phyloP scores from a whole-genome alignment of 2,797 vertebrate genomes.

The Champsocephalus gunnari region DNA sequence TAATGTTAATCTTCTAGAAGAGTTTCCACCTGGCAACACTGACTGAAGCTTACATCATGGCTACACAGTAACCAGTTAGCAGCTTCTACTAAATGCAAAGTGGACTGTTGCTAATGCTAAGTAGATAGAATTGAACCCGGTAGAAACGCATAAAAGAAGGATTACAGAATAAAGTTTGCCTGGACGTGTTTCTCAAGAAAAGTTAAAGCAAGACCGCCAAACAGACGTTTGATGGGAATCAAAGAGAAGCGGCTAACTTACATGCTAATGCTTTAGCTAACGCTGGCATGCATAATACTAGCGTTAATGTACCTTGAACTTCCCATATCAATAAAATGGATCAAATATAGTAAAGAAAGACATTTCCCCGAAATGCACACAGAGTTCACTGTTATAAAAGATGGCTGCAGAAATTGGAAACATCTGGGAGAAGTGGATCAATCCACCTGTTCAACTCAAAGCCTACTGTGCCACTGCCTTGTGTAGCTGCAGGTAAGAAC shows the following conservation, averaged over 20 bases:
- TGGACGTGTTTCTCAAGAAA: neutral
- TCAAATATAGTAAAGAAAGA: too few relatives aligned
- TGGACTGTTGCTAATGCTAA: fast-evolving
- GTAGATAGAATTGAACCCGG: neutral
- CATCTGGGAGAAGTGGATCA: neutral
- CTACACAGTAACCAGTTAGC: neutral
- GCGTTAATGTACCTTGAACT: too few relatives aligned
- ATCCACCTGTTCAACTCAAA: neutral
- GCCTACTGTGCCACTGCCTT: too few relatives aligned
- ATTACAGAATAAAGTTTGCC: neutral
- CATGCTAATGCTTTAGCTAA: neutral
- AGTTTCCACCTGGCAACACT: too few relatives aligned
- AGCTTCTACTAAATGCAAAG: neutral
- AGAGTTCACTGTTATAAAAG: neutral
- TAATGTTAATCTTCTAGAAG: too few relatives aligned
- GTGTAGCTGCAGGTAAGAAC: neutral
- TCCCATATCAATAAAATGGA: too few relatives aligned
- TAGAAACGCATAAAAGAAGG: neutral
- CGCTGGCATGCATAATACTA: too few relatives aligned
- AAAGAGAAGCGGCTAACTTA: neutral
- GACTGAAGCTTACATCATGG: too few relatives aligned
- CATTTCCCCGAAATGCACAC: neutral
- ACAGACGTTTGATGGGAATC: neutral
- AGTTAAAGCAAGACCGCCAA: neutral
- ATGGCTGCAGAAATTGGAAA: neutral